phyloP scores from a whole-genome alignment of 2,113 vertebrate species.

The Nothoprocta perdicaria region DNA sequence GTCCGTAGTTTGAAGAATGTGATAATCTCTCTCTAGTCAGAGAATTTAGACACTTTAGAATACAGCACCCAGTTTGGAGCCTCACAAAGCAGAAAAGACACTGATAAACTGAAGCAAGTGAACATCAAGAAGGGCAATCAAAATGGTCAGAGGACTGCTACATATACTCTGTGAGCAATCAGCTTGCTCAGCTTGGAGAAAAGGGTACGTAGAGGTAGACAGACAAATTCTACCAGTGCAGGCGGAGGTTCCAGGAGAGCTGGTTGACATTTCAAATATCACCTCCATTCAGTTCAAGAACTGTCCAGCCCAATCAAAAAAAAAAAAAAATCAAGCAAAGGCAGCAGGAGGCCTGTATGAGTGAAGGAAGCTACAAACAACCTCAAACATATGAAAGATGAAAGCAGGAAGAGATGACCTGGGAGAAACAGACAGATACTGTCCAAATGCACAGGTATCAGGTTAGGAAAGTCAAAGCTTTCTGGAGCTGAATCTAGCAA shows the following conservation, averaged over 20 bases:
- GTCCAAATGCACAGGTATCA: neutral
- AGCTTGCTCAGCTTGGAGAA: conserved; percentile 9
- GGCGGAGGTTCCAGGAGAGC: too few relatives aligned
- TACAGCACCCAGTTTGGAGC: conserved; percentile 32
- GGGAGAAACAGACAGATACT: neutral
- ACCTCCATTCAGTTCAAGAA: neutral
- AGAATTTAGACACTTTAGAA: neutral
- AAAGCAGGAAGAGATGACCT: neutral
- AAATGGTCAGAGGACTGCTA: neutral
- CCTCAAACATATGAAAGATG: too few relatives aligned
- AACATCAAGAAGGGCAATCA: conserved; percentile 25
- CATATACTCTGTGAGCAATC: conserved; percentile 28
- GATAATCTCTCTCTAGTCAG: conserved; percentile 60
- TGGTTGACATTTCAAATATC: too few relatives aligned
- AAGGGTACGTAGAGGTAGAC: neutral
- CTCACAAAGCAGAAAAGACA: conserved; percentile 7
- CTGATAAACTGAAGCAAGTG: conserved; percentile 39
- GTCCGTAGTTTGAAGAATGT: conserved; percentile 60
- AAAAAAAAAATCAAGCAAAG: too few relatives aligned
- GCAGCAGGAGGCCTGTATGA: too few relatives aligned
- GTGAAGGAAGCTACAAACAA: too few relatives aligned
- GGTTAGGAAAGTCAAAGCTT: neutral
- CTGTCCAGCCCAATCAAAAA: neutral
- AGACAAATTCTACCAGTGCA: too few relatives aligned
- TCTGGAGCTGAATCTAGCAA: neutral